Base-by-base conservation (phyloP, 2,113 vertebrate genomes). In the Apodemus sylvaticus region DNA sequence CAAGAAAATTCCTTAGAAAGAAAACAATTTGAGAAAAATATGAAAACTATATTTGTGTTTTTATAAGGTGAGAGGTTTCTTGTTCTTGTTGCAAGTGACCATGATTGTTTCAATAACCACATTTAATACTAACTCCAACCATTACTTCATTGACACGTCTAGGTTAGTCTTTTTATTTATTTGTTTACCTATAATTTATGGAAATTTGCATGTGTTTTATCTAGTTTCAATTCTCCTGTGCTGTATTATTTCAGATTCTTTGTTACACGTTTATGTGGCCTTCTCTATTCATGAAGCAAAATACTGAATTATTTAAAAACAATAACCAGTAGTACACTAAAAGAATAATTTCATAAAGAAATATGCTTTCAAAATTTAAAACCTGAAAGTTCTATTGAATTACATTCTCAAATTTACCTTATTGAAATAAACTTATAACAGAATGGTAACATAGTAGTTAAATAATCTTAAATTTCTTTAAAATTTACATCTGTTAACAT, bases 391-490 rank as follows among this genome's bases (percentile, higher is more conserved):
- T 22, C 0, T 78, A 7, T 39, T 73, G 31, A 62, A 51, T 62
- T 7, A 48, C n/a, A 12, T 73, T n/a, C 91, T 1, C 17, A 85
- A 90, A 89, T 62, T 42, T 70, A 16, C 1, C 5, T 91, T 81
- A 74, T 90, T 22, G 64, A 82, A 68, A 62, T 70, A 76, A 26
- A 2, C 13, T 92, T 92, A 19, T 36, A 77, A 62, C 0, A 68
- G 7, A 19, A 39, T 87, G 74, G 68, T 93, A 16, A 58, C 0
- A 79, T 78, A 53, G 74, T 14, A 92, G 13, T 70, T 88, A 58
- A 91, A n/a, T 51, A 1, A 58, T 95, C 13, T 93, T 88, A 42
- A 66, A 53, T 42, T 92, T 91, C 82, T 91, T 86, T 76, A 81
- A 55, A 90, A 2, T 79, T 92, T 85, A 14, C 29, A 55, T 4